Evolutionary conservation across 2,888 invertebrate genomes (phyloP).

Genomic region (Trichopoda pennipes): DNA sequence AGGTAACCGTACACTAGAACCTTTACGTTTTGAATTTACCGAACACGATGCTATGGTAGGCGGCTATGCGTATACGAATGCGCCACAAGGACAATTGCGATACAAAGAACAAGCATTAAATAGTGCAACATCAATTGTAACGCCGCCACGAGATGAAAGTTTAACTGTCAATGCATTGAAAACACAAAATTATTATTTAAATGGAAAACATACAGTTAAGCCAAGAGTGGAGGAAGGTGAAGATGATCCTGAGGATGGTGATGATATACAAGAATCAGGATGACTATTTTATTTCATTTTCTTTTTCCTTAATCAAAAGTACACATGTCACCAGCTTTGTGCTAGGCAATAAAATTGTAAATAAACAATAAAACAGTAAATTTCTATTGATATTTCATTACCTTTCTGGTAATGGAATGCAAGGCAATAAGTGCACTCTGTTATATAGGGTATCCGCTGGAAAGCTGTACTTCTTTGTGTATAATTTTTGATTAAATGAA

Average conservation of each 20-base stretch:
- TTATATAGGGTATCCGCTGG: too few relatives aligned
- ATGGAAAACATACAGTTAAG: slow-evolving; percentile 13
- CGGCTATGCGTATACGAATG: slow-evolving; percentile 73
- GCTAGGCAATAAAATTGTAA: too few relatives aligned
- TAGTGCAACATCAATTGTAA: slow-evolving; percentile 24
- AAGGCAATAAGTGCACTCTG: too few relatives aligned
- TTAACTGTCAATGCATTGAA: slow-evolving; percentile 29
- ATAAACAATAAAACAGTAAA: too few relatives aligned
- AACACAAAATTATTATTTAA: slow-evolving; percentile 19
- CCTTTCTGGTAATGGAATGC: too few relatives aligned
- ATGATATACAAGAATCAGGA: slow-evolving; percentile 72
- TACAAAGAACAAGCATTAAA: slow-evolving; percentile 51
- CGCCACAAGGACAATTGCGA: slow-evolving; percentile 72
- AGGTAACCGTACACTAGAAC: slow-evolving; percentile 74
- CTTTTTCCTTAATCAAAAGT: not conserved
- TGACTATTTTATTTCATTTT: not conserved
- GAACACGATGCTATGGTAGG: slow-evolving; percentile 78
- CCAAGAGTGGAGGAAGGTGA: slow-evolving; percentile 36
- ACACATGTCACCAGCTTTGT: too few relatives aligned
- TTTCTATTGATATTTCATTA: too few relatives aligned
- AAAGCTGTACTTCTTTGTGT: too few relatives aligned
- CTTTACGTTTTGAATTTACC: slow-evolving; percentile 78
- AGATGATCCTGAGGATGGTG: slow-evolving; percentile 74
- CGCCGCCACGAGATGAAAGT: not conserved
- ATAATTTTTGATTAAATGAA: too few relatives aligned